Base-by-base conservation (phyloP, 2,797 vertebrate species). In the Sebastes matsubarae region DNA sequence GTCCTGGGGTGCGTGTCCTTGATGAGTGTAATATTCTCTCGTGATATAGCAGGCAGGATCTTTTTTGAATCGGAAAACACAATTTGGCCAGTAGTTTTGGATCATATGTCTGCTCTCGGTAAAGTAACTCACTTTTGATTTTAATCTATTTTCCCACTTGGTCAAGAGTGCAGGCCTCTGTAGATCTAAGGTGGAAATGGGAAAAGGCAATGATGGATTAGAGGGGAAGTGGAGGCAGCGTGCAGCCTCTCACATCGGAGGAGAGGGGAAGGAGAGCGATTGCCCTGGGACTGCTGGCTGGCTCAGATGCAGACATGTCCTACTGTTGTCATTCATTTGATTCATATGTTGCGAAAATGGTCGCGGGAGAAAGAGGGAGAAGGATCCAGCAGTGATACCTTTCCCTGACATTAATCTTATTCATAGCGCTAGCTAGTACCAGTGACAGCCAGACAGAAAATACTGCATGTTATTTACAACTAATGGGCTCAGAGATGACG, bases 161-260 rank as follows among this genome's bases (percentile, higher is more conserved):
- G 85, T 86, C 85, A 83, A 80, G 73, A 89, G 76, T 81, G 79
- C 68, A 82, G 83, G 79, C 74, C 88, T 91, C 80, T 72, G 69
- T 85, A 80, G 89, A 86, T 57, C 68, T 55, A 9, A 67, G 78
- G 85, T 82, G 80, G 78, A 88, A 91, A 93, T 89, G 63, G 84
- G 70, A 89, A 92, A 91, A 86, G 87, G 85, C 90, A 89, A 72
- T 93, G 93, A 94, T 90, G 89, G 90, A 95, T 94, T 91, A 90
- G 63, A 78, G 60, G 61, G 70, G 82, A 86, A 88, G 83, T 75
- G 20, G 75, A 87, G 68, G 85, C 85, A 86, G 89, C 83, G 8
- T 79, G 82, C 75, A 58, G 89, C 83, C 82, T 89, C 72, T 85
- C 78, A 50, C 61, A 72, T 79, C 13, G 20, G 71, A 76, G 68